These are phyloP conservation scores for Listrodromus nycthemerus DNA, from an alignment of 2,888 invertebrate genomes.

Conservation along the genomic window DNA sequence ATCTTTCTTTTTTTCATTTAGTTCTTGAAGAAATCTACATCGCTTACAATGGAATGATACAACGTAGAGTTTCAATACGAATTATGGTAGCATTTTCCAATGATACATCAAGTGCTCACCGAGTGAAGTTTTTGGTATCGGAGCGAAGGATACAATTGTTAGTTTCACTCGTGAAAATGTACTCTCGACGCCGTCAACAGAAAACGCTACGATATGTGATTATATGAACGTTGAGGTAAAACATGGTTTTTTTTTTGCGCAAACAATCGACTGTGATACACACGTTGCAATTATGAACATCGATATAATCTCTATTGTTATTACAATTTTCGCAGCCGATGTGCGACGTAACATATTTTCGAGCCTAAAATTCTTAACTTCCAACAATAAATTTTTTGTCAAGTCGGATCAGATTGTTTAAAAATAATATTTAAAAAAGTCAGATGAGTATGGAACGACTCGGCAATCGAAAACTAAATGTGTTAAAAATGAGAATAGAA, in stretches of 20 bases:
- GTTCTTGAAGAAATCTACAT: constrained; percentile 9
- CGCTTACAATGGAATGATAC: constrained; percentile 4
- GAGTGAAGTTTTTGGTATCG: no score
- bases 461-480: not conserved
- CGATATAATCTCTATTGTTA: not conserved
- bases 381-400: not conserved
- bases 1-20: not conserved
- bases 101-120: no score
- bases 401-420: not conserved
- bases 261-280: not conserved
- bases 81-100: no score
- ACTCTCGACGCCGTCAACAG: not conserved
- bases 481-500: not conserved
- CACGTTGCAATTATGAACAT: constrained; percentile 2
- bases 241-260: not conserved
- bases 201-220: not conserved
- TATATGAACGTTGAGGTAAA: not conserved
- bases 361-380: not conserved
- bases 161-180: no score
- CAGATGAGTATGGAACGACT: not conserved
- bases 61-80: constrained; percentile 7
- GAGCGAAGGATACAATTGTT: no score
- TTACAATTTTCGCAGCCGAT: not conserved
- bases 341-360: not conserved
- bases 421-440: not conserved